A percentile compares a stretch with the other conserved stretches of the same genome.
Evolutionary conservation across 2,888 invertebrate species (phyloP).

Genomic region (Macrosoma leucophasiata): DNA sequence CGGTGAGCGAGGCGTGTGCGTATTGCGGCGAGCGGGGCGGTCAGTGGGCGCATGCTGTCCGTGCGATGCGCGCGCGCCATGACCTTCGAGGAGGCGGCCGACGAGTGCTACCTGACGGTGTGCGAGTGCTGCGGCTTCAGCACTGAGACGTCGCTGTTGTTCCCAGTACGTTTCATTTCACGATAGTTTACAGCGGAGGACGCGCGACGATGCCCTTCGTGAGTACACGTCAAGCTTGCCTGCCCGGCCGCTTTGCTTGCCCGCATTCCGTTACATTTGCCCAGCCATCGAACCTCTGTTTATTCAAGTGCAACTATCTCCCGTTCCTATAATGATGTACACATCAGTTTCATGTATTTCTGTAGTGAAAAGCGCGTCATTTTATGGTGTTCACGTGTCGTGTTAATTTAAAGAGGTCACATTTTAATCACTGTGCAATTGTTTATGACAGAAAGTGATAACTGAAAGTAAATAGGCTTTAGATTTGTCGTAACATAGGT

Average conservation of each 20-base stretch:
- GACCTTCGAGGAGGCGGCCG: conserved; percentile 69
- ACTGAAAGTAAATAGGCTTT: no score
- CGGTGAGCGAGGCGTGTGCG: conserved; percentile 28
- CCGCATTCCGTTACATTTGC: no score
- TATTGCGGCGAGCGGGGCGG: conserved; percentile 25
- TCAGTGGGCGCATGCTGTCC: conserved; percentile 53
- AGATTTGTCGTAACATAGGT: no score
- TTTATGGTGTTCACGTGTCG: no score
- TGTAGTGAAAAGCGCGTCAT: no score
- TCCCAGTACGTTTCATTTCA: conserved; percentile 70
- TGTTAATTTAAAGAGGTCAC: no score
- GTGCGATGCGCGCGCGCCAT: conserved; percentile 71
- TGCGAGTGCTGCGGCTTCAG: conserved; percentile 75
- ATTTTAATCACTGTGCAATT: no score
- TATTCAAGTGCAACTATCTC: no score
- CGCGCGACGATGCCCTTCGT: conserved; percentile 63
- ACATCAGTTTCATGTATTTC: no score
- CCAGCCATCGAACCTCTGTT: no score
- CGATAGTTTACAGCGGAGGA: conserved; percentile 60
- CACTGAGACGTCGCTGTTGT: conserved; percentile 65
- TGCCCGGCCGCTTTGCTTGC: conserved; percentile 43
- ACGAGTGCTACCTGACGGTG: conserved; percentile 67
- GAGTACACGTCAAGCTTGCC: conserved; percentile 51
- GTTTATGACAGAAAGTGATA: no score
- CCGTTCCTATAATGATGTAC: no score